Percentiles rank a stretch among this genome's conserved stretches.
Evolutionary conservation across 2,888 invertebrate genomes (phyloP).

Genomic region (Mimas tiliae): DNA sequence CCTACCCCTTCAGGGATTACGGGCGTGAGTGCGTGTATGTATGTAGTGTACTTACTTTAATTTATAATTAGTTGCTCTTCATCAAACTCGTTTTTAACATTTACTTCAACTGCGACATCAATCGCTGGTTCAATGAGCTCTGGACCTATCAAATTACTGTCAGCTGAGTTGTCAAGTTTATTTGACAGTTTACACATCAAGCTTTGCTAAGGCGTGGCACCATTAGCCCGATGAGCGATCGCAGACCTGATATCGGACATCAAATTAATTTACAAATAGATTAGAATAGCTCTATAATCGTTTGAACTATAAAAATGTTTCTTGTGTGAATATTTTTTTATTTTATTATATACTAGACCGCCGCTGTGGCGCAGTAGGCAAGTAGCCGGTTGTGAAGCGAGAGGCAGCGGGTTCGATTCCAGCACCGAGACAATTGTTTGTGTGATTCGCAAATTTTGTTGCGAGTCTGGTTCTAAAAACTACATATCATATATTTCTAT

Average conservation of each 20-base stretch:
- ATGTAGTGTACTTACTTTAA: no score
- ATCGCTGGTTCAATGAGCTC: not conserved
- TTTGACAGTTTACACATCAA: constrained; percentile 16
- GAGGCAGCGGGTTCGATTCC: no score
- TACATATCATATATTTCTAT: no score
- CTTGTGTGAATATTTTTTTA: not conserved
- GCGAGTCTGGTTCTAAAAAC: no score
- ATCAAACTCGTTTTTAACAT: not conserved
- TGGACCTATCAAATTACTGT: not conserved
- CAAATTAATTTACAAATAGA: constrained; percentile 52
- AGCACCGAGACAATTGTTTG: no score
- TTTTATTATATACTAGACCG: no score
- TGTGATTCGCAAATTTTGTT: no score
- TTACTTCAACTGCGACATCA: not conserved
- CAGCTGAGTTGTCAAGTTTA: not conserved
- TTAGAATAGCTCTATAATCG: constrained; percentile 34
- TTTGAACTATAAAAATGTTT: not conserved
- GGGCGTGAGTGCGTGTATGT: no score
- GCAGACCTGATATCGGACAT: constrained; percentile 44
- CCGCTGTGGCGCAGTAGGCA: no score
- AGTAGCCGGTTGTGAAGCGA: no score
- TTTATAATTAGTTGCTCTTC: not conserved
- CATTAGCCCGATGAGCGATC: constrained; percentile 57
- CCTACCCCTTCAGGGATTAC: no score
- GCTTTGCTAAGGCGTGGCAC: constrained; percentile 46